Conservation (phyloP, 2,797 vertebrate genomes). For the Pristis pectinata region DNA sequence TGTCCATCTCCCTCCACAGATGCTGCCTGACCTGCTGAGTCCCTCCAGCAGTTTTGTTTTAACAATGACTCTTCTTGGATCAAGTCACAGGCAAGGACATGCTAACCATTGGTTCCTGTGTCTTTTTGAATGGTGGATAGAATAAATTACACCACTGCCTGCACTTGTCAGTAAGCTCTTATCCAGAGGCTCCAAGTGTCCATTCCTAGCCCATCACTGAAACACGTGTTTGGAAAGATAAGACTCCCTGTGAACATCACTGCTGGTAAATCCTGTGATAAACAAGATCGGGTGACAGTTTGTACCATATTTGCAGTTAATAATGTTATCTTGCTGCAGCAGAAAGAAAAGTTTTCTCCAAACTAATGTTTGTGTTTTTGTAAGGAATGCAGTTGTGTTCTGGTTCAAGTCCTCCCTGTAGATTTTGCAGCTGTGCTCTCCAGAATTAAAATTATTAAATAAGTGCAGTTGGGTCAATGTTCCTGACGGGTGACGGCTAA, state of each 20-base stretch:
- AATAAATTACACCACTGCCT: neutral
- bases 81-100: neutral
- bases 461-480: neutral
- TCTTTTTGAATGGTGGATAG: neutral
- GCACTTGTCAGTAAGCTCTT: neutral
- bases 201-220: neutral
- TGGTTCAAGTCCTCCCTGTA: neutral
- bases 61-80: no score
- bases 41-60: no score
- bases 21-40: no score
- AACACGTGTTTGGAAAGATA: constrained; percentile 20
- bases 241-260: neutral
- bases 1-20: no score
- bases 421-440: neutral
- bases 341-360: neutral
- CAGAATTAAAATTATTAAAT: neutral
- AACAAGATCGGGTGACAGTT: neutral
- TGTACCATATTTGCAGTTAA: neutral
- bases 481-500: neutral
- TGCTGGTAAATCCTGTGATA: neutral
- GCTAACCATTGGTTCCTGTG: neutral
- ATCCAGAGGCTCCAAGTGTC: neutral
- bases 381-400: neutral
- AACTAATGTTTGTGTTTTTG: neutral
- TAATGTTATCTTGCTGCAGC: neutral